Evolutionary conservation across 2,113 vertebrate species (phyloP).

Genomic region (Camarhynchus parvulus): DNA sequence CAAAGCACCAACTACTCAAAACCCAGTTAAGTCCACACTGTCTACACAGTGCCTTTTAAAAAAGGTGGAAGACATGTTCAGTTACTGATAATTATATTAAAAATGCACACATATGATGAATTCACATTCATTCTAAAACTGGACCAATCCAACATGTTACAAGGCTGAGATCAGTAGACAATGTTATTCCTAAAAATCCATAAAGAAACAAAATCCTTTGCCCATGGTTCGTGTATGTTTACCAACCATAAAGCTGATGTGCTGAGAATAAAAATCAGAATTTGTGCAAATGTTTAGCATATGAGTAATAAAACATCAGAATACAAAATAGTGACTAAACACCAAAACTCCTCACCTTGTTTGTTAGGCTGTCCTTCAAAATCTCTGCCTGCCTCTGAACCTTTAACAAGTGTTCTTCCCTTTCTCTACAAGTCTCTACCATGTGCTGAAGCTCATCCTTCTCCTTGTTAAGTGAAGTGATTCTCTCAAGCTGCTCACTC

Average conservation of each 20-base stretch:
- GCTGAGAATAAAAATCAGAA: neutral
- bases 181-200: neutral
- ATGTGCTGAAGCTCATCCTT: neutral
- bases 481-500: neutral
- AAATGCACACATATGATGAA: neutral
- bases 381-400: neutral
- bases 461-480: neutral
- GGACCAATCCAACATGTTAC: neutral
- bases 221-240: fast-evolving
- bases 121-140: neutral
- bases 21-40: fast-evolving
- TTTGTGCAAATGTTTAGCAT: neutral
- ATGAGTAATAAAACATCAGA: neutral
- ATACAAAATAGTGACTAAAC: neutral
- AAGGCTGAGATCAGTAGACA: fast-evolving
- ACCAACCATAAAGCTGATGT: fast-evolving
- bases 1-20: neutral
- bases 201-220: neutral
- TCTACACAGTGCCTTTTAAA: neutral
- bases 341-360: neutral
- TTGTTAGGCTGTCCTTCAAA: neutral
- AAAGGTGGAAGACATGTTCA: neutral
- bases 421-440: neutral
- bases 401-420: neutral
- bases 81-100: neutral